Evolutionary conservation across 2,797 vertebrate genomes (phyloP).

Genomic region (Pachyuromys duprasi): DNA sequence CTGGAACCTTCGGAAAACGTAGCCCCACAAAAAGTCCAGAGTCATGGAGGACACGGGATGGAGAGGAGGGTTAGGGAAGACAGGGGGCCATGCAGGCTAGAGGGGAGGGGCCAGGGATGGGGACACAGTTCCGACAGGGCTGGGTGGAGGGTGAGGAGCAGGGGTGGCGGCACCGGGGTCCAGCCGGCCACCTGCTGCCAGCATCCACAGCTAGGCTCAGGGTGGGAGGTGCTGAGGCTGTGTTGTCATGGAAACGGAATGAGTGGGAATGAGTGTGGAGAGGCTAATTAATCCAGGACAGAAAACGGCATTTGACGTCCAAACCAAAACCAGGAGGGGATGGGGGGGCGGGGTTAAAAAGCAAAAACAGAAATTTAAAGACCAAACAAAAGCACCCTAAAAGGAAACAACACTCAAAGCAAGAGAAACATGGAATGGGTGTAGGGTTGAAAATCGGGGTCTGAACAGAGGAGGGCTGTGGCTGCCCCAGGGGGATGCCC

Average conservation of each 20-base stretch:
- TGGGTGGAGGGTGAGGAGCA: slow-evolving; percentile 73
- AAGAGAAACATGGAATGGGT: slow-evolving; percentile 78
- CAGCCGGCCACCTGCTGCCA: slow-evolving; percentile 88
- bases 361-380: slow-evolving; percentile 66
- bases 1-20: slow-evolving; percentile 85
- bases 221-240: slow-evolving; percentile 87
- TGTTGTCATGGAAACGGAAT: slow-evolving; percentile 91
- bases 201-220: slow-evolving; percentile 87
- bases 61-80: slow-evolving; percentile 74
- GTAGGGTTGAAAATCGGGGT: slow-evolving; percentile 88
- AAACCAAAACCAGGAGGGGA: slow-evolving; percentile 45
- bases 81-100: slow-evolving; percentile 77
- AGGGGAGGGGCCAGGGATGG: slow-evolving; percentile 75
- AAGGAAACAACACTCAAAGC: slow-evolving; percentile 4
- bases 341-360: neutral
- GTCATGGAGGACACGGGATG: slow-evolving; percentile 86
- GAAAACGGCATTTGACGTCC: slow-evolving; percentile 72
- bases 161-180: slow-evolving; percentile 81
- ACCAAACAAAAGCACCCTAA: slow-evolving; percentile 11
- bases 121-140: slow-evolving; percentile 79
- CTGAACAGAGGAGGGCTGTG: slow-evolving; percentile 85
- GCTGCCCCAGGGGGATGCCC: slow-evolving; percentile 64
- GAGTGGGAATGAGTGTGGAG: slow-evolving; percentile 82
- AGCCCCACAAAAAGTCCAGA: slow-evolving; percentile 86
- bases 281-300: slow-evolving; percentile 85